phyloP scores from a whole-genome alignment of 2,113 vertebrate genomes.

The Percopsis transmontana region DNA sequence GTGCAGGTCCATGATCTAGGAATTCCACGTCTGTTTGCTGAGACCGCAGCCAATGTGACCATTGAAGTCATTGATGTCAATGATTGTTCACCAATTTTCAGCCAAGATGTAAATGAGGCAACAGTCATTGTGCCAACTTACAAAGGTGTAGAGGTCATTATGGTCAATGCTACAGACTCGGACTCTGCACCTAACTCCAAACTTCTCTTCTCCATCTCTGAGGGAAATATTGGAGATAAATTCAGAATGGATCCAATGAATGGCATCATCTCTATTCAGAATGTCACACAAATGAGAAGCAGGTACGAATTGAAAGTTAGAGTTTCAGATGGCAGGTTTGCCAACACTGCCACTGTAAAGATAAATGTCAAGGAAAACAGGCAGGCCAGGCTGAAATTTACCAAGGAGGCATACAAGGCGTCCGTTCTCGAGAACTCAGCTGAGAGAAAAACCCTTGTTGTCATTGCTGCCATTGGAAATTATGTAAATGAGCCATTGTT shows the following conservation, averaged over 20 bases:
- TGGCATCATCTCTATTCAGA: constrained; percentile 88
- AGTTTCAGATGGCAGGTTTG: constrained; percentile 91
- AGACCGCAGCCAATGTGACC: constrained; percentile 91
- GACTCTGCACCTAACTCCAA: constrained; percentile 88
- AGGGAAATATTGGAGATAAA: constrained; percentile 97
- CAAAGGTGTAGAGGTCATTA: constrained; percentile 87
- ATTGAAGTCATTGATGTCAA: constrained; percentile 91
- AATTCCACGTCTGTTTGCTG: constrained; percentile 86
- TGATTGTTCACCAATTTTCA: constrained; percentile 91
- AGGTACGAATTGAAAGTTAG: constrained; percentile 90
- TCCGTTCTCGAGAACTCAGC: constrained; percentile 87
- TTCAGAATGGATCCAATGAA: constrained; percentile 84
- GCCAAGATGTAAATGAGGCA: constrained; percentile 84
- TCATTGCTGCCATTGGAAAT: constrained; percentile 87
- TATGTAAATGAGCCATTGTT: constrained; percentile 94
- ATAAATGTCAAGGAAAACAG: constrained; percentile 92
- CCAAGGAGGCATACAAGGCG: constrained; percentile 85
- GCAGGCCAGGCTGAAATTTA: constrained; percentile 88
- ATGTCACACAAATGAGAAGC: constrained; percentile 91
- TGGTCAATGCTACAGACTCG: constrained; percentile 86
- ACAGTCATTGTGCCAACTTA: constrained; percentile 89
- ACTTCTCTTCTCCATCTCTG: constrained; percentile 90
- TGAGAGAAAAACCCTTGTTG: constrained; percentile 84
- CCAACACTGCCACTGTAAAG: constrained; percentile 85
- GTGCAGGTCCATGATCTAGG: constrained; percentile 95